Evolutionary conservation across 2,797 vertebrate species (phyloP).

Genomic region (Pseudochirops cupreus): DNA sequence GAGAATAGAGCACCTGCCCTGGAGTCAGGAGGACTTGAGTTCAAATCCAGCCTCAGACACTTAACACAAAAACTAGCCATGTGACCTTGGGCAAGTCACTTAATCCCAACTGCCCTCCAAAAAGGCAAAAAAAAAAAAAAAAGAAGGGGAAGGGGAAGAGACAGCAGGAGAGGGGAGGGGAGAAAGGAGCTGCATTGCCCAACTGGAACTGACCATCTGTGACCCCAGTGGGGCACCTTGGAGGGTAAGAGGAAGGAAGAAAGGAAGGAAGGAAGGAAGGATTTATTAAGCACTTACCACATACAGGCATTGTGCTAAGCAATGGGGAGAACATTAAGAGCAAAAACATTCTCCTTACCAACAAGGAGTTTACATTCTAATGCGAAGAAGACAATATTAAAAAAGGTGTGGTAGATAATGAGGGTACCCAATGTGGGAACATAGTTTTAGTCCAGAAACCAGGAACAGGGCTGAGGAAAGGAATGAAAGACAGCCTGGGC

Average conservation of each 20-base stretch:
- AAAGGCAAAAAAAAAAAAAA: no score
- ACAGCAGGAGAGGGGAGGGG: no score
- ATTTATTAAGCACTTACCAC: not conserved
- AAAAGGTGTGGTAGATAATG: not conserved
- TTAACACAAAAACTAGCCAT: no score
- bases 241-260: not conserved
- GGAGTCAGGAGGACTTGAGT: no score
- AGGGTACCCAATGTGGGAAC: not conserved
- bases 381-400: not conserved
- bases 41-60: no score
- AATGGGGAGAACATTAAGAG: not conserved
- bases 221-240: no score
- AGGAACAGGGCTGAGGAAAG: not conserved
- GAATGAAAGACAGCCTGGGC: not conserved
- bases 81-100: no score
- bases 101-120: no score
- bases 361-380: not conserved
- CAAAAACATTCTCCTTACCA: not conserved
- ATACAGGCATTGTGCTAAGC: not conserved
- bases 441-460: not conserved
- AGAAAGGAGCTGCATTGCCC: no score
- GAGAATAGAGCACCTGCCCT: no score
- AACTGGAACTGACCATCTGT: no score
- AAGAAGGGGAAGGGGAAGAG: no score
- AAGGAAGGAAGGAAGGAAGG: not conserved